Base-by-base conservation (phyloP, 2,113 vertebrate genomes). In the Panurus biarmicus region DNA sequence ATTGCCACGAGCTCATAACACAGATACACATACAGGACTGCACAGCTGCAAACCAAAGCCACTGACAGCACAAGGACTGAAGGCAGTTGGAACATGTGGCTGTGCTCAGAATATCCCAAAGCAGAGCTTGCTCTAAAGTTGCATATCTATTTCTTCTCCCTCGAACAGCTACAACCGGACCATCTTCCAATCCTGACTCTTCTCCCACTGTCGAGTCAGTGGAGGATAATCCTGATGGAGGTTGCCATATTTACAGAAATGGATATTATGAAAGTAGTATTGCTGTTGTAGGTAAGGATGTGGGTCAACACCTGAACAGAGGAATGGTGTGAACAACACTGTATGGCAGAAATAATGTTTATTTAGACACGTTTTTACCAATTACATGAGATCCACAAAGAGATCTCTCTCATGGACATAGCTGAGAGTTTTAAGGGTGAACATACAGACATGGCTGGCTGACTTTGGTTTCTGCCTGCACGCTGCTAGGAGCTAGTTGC, bases 231-330 rank as follows among this genome's bases (percentile, higher is more conserved):
- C 57, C 91, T 35, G 91, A 77, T n/a, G 95, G 74, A 66, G 94
- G 93, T 10, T 99, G 99, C 95, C 98, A 97, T 78, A 97, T 98
- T 73, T 98, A 98, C 85, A 97, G 97, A 97, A 97, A 98, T 5
- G 99, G 99, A 15, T 97, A 96, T 89, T 99, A 98, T 26, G 83
- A 31, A 28, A 95, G 87, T 8, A 95, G 94, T 62, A 96, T 99
- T 91, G 98, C 87, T 67, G 94, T 99, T 6, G 95, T 98, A 67
- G 99, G 99, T 99, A 96, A 96, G 97, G 76, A 82, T 0, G 7
- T 26, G 45, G 36, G 38, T 74, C 75, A 69, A 26, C 20, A 47
- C 5, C 21, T 33, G 11, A 53, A 26, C 4, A 53, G 48, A 69
- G 20, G 22, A 80, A 60, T 25, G 35, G 14, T 11, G 28, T 16